These are phyloP conservation scores for Yponomeuta cagnagella DNA, from an alignment of 2,888 invertebrate species.

Conservation along the genomic window DNA sequence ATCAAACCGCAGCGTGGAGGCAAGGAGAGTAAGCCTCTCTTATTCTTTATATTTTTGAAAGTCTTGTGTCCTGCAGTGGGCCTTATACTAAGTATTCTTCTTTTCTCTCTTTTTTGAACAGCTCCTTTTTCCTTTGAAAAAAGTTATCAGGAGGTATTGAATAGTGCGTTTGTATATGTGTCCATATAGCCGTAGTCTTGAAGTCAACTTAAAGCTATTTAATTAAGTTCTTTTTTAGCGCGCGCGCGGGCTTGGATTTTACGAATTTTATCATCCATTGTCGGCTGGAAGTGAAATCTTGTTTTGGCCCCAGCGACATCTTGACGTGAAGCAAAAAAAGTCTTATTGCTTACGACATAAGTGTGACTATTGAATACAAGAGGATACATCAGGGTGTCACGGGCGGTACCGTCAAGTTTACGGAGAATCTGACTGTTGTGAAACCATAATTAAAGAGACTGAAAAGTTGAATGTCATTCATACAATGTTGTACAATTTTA, in stretches of 20 bases:
- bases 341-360: not conserved
- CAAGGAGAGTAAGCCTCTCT: too few relatives aligned
- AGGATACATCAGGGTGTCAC: not conserved
- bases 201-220: not conserved
- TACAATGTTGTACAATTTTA: not conserved
- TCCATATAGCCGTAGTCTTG: not conserved
- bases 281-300: not conserved
- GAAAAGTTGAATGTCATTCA: not conserved
- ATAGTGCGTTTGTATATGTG: too few relatives aligned
- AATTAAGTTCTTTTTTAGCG: not conserved
- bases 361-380: not conserved
- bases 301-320: not conserved
- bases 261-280: constrained; percentile 3
- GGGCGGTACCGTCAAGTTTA: not conserved
- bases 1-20: too few relatives aligned
- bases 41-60: too few relatives aligned
- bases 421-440: not conserved
- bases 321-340: not conserved
- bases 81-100: too few relatives aligned
- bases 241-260: not conserved
- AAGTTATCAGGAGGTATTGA: too few relatives aligned
- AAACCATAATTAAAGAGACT: not conserved
- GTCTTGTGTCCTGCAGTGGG: too few relatives aligned
- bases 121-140: too few relatives aligned
- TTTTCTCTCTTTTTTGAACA: too few relatives aligned